Percentiles rank a stretch among this genome's conserved stretches.
These are phyloP conservation scores for Aphelocoma californica DNA, from an alignment of 2,797 vertebrate species.

Conservation along the genomic window DNA sequence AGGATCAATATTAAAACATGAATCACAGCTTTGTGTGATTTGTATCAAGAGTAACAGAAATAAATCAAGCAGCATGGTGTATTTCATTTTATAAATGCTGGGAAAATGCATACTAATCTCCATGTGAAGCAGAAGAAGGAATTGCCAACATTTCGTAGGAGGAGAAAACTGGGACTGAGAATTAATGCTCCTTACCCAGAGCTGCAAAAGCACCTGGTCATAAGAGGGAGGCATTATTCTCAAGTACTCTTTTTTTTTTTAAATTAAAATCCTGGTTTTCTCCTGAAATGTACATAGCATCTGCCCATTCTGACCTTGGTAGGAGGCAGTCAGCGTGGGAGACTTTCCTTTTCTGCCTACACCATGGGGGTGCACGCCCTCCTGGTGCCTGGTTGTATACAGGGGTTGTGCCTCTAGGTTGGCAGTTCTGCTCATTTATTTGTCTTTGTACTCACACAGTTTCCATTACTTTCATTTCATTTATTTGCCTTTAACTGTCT, in stretches of 20 bases:
- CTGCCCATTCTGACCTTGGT: background rate
- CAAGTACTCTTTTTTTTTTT: background rate
- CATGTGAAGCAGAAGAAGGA: background rate
- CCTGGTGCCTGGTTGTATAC: background rate
- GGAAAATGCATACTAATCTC: background rate
- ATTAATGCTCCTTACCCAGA: background rate
- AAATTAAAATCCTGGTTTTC: background rate
- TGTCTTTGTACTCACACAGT: background rate
- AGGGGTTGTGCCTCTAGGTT: background rate
- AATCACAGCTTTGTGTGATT: conserved; percentile 9
- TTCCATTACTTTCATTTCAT: background rate
- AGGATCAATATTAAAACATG: conserved; percentile 27
- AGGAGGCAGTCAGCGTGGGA: background rate
- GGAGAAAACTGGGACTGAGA: background rate
- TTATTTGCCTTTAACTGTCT: background rate
- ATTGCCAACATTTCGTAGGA: background rate
- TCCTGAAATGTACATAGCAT: background rate
- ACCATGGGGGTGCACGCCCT: background rate
- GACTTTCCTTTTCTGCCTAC: background rate
- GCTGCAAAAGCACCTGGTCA: background rate
- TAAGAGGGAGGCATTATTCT: background rate
- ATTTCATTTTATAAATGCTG: conserved; percentile 19
- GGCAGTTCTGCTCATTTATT: background rate
- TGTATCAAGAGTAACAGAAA: conserved; percentile 18
- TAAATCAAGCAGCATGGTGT: background rate